Percentiles rank a stretch among this genome's conserved stretches.
phyloP scores from a whole-genome alignment of 2,888 invertebrate species.

The Cephus rjabovi region DNA sequence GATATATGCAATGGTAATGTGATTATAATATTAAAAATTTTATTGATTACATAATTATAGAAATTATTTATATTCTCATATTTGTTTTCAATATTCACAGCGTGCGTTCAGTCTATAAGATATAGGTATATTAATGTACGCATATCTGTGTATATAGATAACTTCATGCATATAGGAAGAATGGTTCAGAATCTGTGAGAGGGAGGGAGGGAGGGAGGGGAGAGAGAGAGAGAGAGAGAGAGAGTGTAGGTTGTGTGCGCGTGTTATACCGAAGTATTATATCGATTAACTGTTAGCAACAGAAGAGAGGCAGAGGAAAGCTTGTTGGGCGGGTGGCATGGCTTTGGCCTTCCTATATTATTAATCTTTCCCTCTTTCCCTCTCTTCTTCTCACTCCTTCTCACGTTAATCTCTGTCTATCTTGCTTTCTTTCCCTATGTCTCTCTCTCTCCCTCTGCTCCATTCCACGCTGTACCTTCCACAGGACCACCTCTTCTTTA shows the following conservation, averaged over 20 bases:
- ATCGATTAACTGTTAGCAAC: constrained; percentile 67
- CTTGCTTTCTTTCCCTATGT: constrained; percentile 19
- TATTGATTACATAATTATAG: too few relatives aligned
- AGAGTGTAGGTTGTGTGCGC: constrained; percentile 27
- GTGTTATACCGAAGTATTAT: constrained; percentile 63
- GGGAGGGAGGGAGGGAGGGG: background rate
- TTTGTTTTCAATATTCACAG: too few relatives aligned
- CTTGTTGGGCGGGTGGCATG: constrained; percentile 55
- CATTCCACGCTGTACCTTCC: too few relatives aligned
- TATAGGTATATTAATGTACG: background rate
- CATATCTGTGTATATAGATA: constrained; percentile 2
- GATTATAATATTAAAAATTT: too few relatives aligned
- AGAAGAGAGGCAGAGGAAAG: constrained; percentile 62
- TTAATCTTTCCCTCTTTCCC: constrained; percentile 59
- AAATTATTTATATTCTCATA: too few relatives aligned
- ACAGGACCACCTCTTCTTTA: too few relatives aligned
- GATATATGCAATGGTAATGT: too few relatives aligned
- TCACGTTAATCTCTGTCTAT: background rate
- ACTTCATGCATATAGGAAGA: background rate
- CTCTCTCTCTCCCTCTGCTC: constrained; percentile 16
- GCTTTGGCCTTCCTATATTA: constrained; percentile 64
- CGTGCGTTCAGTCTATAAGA: too few relatives aligned
- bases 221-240: background rate
- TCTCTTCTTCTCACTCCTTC: constrained; percentile 27
- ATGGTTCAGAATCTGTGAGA: background rate